Conservation (phyloP, 1,140 invertebrate genomes). For the Ostrea edulis region DNA sequence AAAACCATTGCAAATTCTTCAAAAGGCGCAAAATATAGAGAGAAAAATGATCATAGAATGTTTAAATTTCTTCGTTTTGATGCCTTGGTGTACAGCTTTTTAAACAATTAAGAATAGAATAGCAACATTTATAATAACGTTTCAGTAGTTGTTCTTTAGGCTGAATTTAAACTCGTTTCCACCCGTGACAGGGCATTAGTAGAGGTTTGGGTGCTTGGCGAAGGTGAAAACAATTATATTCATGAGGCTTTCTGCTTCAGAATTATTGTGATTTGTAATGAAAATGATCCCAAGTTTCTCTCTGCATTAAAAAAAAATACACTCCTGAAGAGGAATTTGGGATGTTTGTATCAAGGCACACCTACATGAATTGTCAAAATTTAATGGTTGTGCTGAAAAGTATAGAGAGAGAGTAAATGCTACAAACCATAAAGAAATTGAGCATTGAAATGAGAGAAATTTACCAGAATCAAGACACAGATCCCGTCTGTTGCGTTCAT, state of each 20-base stretch:
- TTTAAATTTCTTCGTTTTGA: no score
- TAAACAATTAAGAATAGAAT: no score
- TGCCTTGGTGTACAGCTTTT: no score
- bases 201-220: neutral
- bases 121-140: no score
- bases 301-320: neutral
- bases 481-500: slow-evolving; percentile 26
- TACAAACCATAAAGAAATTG: neutral
- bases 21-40: no score
- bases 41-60: no score
- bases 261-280: neutral
- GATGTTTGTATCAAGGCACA: neutral
- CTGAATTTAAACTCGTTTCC: no score
- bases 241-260: neutral
- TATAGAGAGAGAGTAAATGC: neutral
- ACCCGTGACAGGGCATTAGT: neutral
- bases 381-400: neutral
- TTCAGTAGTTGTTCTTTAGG: no score
- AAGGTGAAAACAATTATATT: neutral
- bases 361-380: neutral
- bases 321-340: neutral
- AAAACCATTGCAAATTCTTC: no score
- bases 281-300: neutral
- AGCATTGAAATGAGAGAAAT: neutral
- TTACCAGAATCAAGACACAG: neutral